These are phyloP conservation scores for Aphidius colemani DNA, from an alignment of 2,888 invertebrate species.

Conservation along the genomic window DNA sequence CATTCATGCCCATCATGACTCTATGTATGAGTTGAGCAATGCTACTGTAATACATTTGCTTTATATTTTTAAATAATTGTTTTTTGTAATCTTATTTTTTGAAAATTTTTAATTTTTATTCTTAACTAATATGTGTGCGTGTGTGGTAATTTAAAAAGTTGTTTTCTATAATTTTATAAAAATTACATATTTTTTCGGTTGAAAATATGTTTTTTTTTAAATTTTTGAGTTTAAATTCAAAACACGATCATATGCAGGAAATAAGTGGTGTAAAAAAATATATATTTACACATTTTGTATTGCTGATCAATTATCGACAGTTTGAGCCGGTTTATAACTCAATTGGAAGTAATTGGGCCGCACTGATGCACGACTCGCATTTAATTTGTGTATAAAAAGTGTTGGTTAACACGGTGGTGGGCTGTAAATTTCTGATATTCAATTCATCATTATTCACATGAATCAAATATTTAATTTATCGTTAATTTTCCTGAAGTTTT, in stretches of 20 bases:
- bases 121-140: background rate
- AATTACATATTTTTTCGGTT: background rate
- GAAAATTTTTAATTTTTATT: background rate
- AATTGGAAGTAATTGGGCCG: conserved; percentile 54
- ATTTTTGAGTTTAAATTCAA: background rate
- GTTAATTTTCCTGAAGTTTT: background rate
- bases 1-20: conserved; percentile 49
- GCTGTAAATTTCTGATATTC: conserved; percentile 46
- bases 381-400: conserved; percentile 20
- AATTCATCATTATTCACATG: conserved; percentile 30
- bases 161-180: background rate
- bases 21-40: conserved; percentile 51
- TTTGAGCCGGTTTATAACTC: conserved; percentile 55
- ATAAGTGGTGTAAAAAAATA: background rate
- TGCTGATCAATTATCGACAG: conserved; percentile 52
- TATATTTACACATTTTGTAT: conserved; percentile 32
- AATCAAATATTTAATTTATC: too few species aligned
- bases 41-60: conserved; percentile 16
- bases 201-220: background rate
- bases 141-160: background rate
- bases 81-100: background rate
- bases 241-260: background rate
- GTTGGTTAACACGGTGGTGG: conserved; percentile 42
- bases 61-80: background rate
- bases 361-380: conserved; percentile 32